Conservation (phyloP, 2,888 invertebrate genomes). For the Petrolisthes cinctipes region DNA sequence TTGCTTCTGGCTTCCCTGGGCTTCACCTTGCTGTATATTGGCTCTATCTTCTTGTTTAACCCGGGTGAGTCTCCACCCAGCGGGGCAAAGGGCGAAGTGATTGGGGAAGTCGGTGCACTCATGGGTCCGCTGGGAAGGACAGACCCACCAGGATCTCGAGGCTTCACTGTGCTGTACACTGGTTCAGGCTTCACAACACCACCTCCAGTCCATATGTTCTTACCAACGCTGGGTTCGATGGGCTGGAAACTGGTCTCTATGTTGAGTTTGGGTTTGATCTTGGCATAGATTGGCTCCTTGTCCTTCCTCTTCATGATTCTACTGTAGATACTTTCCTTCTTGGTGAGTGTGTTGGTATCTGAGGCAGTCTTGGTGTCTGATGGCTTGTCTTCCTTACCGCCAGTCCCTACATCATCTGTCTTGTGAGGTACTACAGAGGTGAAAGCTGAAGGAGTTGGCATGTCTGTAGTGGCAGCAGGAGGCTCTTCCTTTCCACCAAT, state of each 20-base stretch:
- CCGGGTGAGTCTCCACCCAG: not conserved
- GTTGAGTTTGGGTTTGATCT: constrained; percentile 60
- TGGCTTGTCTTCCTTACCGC: constrained; percentile 5
- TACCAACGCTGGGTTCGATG: constrained; percentile 49
- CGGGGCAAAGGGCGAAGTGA: constrained; percentile 33
- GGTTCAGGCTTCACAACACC: constrained; percentile 63
- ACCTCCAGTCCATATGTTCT: constrained; percentile 27
- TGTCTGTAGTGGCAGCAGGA: not conserved
- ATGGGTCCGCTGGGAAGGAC: constrained; percentile 27
- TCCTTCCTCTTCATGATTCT: constrained; percentile 59
- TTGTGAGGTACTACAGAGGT: constrained; percentile 3
- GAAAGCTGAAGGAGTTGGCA: constrained; percentile 12
- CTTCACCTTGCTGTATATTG: constrained; percentile 33
- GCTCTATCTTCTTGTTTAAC: constrained; percentile 14
- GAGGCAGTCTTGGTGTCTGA: not conserved
- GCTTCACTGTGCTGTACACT: constrained; percentile 57
- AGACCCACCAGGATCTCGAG: constrained; percentile 40
- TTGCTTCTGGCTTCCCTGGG: constrained; percentile 42
- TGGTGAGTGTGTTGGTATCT: constrained; percentile 20
- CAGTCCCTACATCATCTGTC: not conserved
- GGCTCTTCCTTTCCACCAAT: not conserved
- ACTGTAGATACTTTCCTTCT: constrained; percentile 65
- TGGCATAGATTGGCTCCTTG: constrained; percentile 63
- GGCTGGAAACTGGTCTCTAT: constrained; percentile 63
- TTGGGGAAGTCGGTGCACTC: constrained; percentile 19